Conservation (phyloP, 1,140 invertebrate genomes). For the Alviniconcha marisindica region DNA sequence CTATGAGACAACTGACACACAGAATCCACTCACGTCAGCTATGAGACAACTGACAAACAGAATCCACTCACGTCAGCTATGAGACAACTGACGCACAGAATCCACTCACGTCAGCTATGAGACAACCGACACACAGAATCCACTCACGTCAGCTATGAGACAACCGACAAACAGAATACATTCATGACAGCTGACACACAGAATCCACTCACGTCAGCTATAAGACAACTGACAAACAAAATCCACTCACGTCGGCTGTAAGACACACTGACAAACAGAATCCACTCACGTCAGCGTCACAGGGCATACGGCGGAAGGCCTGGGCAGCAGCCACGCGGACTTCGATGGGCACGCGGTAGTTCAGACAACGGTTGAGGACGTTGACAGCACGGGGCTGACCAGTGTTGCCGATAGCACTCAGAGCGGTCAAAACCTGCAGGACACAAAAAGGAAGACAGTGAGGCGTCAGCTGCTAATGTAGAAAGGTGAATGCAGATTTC, state of each 20-base stretch:
- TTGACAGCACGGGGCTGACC: conserved; percentile 82
- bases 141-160: too few species aligned
- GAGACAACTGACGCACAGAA: background rate
- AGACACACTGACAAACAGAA: background rate
- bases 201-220: background rate
- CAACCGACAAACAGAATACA: too few species aligned
- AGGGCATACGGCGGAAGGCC: conserved; percentile 84
- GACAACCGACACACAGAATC: too few species aligned
- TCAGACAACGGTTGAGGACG: conserved; percentile 82
- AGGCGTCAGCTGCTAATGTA: too few species aligned
- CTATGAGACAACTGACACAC: too few species aligned
- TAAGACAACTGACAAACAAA: too few species aligned
- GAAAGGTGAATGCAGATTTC: too few species aligned
- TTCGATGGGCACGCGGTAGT: conserved; percentile 81
- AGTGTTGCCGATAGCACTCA: conserved; percentile 93
- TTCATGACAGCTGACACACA: too few species aligned
- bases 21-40: background rate
- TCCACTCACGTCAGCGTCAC: conserved; percentile 80
- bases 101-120: too few species aligned
- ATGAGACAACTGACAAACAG: too few species aligned
- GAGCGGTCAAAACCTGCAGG: conserved; percentile 82
- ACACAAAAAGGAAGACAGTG: background rate
- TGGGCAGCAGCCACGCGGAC: conserved; percentile 88
- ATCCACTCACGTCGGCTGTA: too few species aligned
- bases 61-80: too few species aligned